These are phyloP conservation scores for Argentina silus DNA, from an alignment of 2,797 vertebrate genomes.

Conservation along the genomic window DNA sequence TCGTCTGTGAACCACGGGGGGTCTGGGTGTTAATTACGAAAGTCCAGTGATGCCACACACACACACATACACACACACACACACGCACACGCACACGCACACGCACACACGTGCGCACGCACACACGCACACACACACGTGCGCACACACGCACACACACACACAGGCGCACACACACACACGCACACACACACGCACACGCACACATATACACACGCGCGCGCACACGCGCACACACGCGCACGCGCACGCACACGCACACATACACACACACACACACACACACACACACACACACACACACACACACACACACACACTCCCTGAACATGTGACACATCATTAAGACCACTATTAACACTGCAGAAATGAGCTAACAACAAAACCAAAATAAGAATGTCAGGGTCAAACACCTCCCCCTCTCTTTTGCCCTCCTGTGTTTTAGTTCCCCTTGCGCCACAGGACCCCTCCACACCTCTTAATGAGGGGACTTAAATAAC, in stretches of 20 bases:
- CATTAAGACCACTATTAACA: slow-evolving; percentile 70
- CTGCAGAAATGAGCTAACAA: slow-evolving; percentile 58
- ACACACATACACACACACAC: slow-evolving; percentile 13
- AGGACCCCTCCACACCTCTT: slow-evolving; percentile 68
- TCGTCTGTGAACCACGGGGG: slow-evolving; percentile 27
- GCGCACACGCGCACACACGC: slow-evolving; percentile 1
- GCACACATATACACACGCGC: slow-evolving; percentile 37
- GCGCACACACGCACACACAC: slow-evolving; percentile 35
- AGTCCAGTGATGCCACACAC: slow-evolving; percentile 15
- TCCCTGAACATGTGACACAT: slow-evolving; percentile 56
- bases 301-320: slow-evolving; percentile 37
- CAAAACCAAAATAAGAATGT: slow-evolving; percentile 57
- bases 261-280: slow-evolving; percentile 18
- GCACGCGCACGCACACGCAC: slow-evolving; percentile 11
- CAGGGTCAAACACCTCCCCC: slow-evolving; percentile 70
- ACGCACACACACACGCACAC: slow-evolving; percentile 10
- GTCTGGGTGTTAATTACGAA: slow-evolving; percentile 61
- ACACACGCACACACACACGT: slow-evolving; percentile 13
- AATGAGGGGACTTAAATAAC: slow-evolving; percentile 76
- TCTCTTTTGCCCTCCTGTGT: not conserved
- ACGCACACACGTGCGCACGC: slow-evolving; percentile 32
- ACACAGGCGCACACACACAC: slow-evolving; percentile 20
- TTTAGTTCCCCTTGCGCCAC: slow-evolving; percentile 36
- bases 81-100: slow-evolving; percentile 23
- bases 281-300: slow-evolving; percentile 15